Base-by-base conservation (phyloP, 2,797 vertebrate genomes). In the Gallirallus australis region DNA sequence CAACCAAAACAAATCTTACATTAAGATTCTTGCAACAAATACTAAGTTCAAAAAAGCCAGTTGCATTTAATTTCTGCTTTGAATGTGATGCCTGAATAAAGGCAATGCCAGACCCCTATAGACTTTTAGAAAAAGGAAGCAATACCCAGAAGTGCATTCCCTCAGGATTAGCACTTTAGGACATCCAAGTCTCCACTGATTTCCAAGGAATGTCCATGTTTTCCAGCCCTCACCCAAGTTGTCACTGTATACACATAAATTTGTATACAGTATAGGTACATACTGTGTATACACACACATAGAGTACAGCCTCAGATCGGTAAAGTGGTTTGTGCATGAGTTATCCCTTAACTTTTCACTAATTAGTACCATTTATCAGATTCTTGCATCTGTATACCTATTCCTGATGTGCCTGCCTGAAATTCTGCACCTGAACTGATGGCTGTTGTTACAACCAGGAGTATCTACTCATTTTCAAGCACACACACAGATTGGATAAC, bases 171-270 rank as follows among this genome's bases (percentile, higher is more conserved):
- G 16, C 18, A 27, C 37, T 61, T 72, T 0, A 53, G 17, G 31
- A 54, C 66, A 12, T 7, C 4, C 2, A 4, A 1, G 7, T 60
- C 31, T 60, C 15, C 23, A 23, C 0, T 33, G 15, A 15, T 66
- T 48, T 73, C 59, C 60, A 12, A 76, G 19, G n/a, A 86, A 78
- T 14, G 5, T 8, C 23, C 53, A 18, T 2, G 1, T 79, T 76
- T 83, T 75, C 20, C 35, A 54, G 1, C 4, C 18, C 15, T 52
- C 53, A 79, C 25, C 11, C 37, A 63, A 33, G 28, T 15, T 28
- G 45, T 35, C 57, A 35, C 30, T 40, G 11, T 15, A 30, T 1
- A 16, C 2, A 30, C 8, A 27, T 15, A 35, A 9, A 72, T 11
- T 4, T 15, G 4, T 28, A 25, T 12, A 20, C 3, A 28, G 17